These are phyloP conservation scores for Phainopepla nitens DNA, from an alignment of 2,113 vertebrate species.

Conservation along the genomic window DNA sequence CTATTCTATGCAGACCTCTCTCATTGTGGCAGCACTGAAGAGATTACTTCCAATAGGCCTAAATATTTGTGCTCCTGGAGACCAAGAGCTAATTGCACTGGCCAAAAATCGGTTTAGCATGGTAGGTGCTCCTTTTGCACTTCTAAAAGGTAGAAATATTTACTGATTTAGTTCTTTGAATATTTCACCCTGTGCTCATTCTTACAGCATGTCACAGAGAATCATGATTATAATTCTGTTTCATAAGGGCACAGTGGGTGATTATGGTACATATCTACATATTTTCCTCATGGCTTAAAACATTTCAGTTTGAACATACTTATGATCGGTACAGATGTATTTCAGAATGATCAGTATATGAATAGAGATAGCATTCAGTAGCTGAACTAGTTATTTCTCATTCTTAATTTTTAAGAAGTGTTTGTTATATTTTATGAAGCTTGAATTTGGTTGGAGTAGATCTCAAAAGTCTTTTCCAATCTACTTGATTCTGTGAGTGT, in stretches of 20 bases:
- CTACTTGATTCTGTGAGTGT: neutral
- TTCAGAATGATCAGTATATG: neutral
- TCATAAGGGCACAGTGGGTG: neutral
- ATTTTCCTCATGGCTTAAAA: neutral
- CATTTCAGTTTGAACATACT: neutral
- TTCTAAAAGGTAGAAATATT: neutral
- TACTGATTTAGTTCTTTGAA: neutral
- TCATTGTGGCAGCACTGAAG: constrained; percentile 92
- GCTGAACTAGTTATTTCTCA: neutral
- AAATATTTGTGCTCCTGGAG: constrained; percentile 92
- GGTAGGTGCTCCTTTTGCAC: constrained; percentile 63
- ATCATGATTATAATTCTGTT: neutral
- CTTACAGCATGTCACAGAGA: neutral
- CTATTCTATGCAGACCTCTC: constrained; percentile 91
- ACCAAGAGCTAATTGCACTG: constrained; percentile 91
- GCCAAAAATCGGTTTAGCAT: constrained; percentile 89
- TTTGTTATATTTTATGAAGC: neutral
- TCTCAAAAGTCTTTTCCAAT: neutral
- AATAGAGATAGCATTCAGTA: neutral
- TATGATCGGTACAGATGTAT: too few relatives aligned
- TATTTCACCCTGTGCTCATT: neutral
- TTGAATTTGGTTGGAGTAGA: neutral
- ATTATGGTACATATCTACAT: neutral
- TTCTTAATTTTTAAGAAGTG: neutral
- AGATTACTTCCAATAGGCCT: constrained; percentile 89